These are phyloP conservation scores for Oscheius onirici DNA, from an alignment of 2,888 invertebrate species.

Conservation along the genomic window DNA sequence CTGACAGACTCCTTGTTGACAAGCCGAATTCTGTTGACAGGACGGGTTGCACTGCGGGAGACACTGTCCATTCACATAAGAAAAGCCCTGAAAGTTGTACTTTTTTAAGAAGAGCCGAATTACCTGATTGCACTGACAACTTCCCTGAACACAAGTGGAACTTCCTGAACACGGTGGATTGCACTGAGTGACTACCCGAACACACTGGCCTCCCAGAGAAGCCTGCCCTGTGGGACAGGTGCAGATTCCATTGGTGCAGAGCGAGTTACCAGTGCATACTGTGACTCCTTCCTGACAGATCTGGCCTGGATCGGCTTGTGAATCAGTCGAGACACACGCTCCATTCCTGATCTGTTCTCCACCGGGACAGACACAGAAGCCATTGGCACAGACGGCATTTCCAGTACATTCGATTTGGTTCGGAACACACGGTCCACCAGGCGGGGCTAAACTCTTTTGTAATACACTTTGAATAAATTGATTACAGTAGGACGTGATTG, in stretches of 20 bases:
- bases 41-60: constrained; percentile 3
- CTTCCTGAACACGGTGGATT: constrained; percentile 30
- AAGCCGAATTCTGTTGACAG: constrained; percentile 32
- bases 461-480: not conserved
- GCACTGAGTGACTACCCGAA: constrained; percentile 48
- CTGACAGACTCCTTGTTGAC: constrained; percentile 41
- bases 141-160: constrained; percentile 36
- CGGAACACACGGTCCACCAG: constrained; percentile 57
- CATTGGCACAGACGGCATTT: constrained; percentile 69
- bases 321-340: constrained; percentile 45
- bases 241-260: constrained; percentile 64
- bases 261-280: constrained; percentile 65
- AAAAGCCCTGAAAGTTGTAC: constrained; percentile 36
- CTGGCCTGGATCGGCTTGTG: constrained; percentile 63
- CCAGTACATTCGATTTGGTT: constrained; percentile 56
- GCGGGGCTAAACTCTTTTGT: constrained; percentile 48
- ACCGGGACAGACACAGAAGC: constrained; percentile 68
- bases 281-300: constrained; percentile 61
- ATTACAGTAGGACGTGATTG: constrained; percentile 26
- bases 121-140: constrained; percentile 45
- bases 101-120: too few relatives aligned
- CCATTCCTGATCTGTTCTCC: constrained; percentile 62
- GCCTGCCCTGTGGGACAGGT: constrained; percentile 52
- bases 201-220: constrained; percentile 64
- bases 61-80: constrained; percentile 22